Conservation (phyloP, 2,797 vertebrate species). For the Alfaro cultratus region DNA sequence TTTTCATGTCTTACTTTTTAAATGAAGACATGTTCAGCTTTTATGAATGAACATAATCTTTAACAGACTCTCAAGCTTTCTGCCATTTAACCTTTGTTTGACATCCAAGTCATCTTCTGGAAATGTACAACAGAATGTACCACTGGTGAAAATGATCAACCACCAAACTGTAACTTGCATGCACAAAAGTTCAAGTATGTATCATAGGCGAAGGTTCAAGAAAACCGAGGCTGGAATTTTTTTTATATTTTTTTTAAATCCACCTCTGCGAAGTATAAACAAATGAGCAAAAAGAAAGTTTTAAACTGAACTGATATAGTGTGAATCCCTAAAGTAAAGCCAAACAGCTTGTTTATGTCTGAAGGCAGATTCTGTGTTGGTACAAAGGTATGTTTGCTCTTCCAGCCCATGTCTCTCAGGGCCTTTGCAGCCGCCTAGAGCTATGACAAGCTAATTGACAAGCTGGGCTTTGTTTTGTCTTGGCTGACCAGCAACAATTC, state of each 20-base stretch:
- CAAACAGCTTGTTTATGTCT: constrained; percentile 52
- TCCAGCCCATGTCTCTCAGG: constrained; percentile 45
- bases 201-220: neutral
- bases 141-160: neutral
- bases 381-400: constrained; percentile 47
- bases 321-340: constrained; percentile 42
- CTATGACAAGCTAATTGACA: constrained; percentile 74
- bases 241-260: neutral
- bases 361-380: constrained; percentile 44
- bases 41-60: neutral
- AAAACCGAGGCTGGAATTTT: neutral
- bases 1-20: neutral
- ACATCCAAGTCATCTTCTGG: neutral
- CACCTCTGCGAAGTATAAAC: neutral
- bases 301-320: constrained; percentile 33
- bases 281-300: constrained; percentile 11
- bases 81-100: neutral
- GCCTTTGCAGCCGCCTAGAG: constrained; percentile 58
- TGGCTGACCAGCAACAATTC: constrained; percentile 59
- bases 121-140: neutral
- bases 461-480: constrained; percentile 76
- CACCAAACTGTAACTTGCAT: neutral
- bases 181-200: neutral
- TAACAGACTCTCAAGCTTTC: neutral
- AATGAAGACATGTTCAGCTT: neutral